phyloP scores from a whole-genome alignment of 2,113 vertebrate genomes.

The Myotis davidii region DNA sequence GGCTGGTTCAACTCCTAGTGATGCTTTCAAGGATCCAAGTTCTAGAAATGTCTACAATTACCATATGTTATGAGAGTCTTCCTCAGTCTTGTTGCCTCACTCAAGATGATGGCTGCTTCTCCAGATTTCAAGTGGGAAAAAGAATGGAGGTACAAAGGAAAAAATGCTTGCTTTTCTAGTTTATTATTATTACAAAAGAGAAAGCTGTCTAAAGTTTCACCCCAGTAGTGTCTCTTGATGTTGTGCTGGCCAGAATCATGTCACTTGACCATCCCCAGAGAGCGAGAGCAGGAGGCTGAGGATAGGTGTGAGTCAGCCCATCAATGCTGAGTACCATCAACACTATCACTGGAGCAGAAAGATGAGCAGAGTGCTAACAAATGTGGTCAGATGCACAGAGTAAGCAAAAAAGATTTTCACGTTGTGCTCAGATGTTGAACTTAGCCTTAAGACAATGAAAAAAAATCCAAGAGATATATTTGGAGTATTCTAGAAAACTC shows the following conservation, averaged over 20 bases:
- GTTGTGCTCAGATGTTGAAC: neutral
- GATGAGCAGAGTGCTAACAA: neutral
- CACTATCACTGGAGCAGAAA: neutral
- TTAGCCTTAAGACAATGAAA: neutral
- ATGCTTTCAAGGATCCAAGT: neutral
- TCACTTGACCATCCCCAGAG: neutral
- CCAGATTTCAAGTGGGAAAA: neutral
- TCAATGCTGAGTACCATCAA: neutral
- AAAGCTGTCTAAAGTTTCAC: neutral
- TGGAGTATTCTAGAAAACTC: neutral
- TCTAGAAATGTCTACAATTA: neutral
- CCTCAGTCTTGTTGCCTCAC: neutral
- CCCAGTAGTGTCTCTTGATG: neutral
- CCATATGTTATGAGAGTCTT: neutral
- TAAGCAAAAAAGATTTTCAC: neutral
- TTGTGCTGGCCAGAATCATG: neutral
- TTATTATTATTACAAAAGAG: neutral
- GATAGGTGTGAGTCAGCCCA: too few species aligned
- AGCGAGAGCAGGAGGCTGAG: neutral
- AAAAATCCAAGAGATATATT: neutral
- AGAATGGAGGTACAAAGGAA: neutral
- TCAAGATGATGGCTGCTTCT: neutral
- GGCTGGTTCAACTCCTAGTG: neutral
- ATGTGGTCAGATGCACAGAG: neutral
- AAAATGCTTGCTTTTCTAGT: neutral